Percentiles rank a stretch among this genome's conserved stretches.
phyloP scores from a whole-genome alignment of 2,113 vertebrate species.

The Anoura caudifer region DNA sequence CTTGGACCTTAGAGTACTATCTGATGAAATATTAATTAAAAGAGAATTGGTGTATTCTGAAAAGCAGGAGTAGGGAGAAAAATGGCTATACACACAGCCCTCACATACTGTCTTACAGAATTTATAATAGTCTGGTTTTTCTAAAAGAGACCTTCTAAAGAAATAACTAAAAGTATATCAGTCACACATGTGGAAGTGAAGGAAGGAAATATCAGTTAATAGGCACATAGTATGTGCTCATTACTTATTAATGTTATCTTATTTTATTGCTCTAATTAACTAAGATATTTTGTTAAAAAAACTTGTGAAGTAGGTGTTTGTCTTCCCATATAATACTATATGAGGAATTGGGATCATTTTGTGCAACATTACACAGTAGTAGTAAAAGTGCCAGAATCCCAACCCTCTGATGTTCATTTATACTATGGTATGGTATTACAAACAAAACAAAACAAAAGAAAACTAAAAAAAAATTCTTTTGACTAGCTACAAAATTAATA shows the following conservation, averaged over 20 bases:
- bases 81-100: neutral
- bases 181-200: neutral
- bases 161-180: neutral
- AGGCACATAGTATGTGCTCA: neutral
- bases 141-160: neutral
- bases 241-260: neutral
- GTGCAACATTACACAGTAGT: neutral
- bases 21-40: constrained; percentile 60
- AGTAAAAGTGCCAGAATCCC: neutral
- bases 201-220: neutral
- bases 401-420: neutral
- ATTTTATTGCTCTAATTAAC: neutral
- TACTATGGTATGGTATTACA: neutral
- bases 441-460: neutral
- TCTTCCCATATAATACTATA: neutral
- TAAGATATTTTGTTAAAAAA: neutral
- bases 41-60: neutral
- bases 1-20: constrained; percentile 41
- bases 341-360: neutral
- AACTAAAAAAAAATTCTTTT: neutral
- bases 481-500: neutral
- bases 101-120: neutral
- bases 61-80: neutral
- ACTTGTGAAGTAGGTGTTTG: neutral
- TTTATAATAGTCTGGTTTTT: neutral